phyloP scores from a whole-genome alignment of 2,113 vertebrate species.

The Acrocephalus arundinaceus region DNA sequence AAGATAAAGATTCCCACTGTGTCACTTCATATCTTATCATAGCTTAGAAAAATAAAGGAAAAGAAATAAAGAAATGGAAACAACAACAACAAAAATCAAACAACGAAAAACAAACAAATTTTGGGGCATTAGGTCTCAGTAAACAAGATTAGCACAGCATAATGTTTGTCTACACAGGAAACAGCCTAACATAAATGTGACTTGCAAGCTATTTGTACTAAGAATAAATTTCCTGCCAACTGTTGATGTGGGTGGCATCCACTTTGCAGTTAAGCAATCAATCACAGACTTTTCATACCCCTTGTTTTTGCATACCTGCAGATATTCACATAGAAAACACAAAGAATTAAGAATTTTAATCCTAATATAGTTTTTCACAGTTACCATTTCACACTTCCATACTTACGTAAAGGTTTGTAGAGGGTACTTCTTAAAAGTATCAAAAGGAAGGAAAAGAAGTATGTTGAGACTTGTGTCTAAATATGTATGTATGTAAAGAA shows the following conservation, averaged over 20 bases:
- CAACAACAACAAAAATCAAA: not conserved
- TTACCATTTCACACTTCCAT: not conserved
- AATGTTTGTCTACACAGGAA: not conserved
- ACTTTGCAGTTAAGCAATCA: conserved; percentile 7
- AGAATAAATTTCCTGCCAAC: conserved; percentile 30
- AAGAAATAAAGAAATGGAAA: not conserved
- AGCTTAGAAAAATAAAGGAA: not conserved
- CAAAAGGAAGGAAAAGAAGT: not conserved
- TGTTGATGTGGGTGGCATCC: not conserved
- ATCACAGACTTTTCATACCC: not conserved
- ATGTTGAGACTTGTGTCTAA: not conserved
- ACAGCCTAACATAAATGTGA: not conserved
- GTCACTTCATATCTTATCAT: not conserved
- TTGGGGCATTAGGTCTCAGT: not conserved
- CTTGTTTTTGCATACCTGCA: not conserved
- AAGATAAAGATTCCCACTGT: not conserved
- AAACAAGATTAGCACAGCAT: not conserved
- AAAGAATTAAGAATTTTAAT: not conserved
- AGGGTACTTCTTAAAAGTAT: not conserved
- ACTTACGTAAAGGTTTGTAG: not conserved
- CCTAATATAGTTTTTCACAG: not conserved
- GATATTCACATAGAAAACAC: not conserved
- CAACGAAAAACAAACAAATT: not conserved
- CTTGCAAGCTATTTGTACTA: not conserved
- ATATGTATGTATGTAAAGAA: not conserved